Conservation (phyloP, 2,888 invertebrate genomes). For the Ophioninae sp. region DNA sequence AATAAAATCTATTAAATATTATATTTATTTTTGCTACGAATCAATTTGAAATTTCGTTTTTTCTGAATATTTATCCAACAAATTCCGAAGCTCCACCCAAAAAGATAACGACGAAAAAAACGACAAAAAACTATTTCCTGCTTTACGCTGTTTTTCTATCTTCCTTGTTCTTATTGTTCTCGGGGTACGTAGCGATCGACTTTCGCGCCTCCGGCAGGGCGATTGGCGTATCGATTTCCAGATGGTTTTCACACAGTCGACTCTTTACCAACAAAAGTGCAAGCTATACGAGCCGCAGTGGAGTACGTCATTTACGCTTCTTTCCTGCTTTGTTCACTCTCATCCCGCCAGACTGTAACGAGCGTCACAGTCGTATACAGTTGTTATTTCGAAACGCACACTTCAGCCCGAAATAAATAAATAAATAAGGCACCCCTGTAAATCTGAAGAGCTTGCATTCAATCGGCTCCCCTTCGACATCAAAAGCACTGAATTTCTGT, state of each 20-base stretch:
- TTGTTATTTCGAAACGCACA: constrained; percentile 34
- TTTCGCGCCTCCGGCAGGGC: constrained; percentile 64
- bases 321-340: constrained; percentile 34
- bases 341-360: constrained; percentile 28
- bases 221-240: constrained; percentile 78
- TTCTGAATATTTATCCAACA: too few species aligned
- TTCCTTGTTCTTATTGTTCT: constrained; percentile 45
- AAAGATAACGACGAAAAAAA: neutral
- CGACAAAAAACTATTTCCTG: constrained; percentile 30
- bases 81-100: too few species aligned
- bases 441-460: constrained; percentile 8
- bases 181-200: constrained; percentile 49
- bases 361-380: constrained; percentile 15
- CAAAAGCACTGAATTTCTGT: neutral
- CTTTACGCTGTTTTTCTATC: constrained; percentile 11
- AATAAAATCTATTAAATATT: too few species aligned
- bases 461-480: constrained; percentile 22
- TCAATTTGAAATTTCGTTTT: too few species aligned
- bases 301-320: constrained; percentile 14
- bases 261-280: constrained; percentile 24
- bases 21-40: too few species aligned
- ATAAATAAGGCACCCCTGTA: too few species aligned
- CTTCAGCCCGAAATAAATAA: neutral
- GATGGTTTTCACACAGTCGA: constrained; percentile 38
- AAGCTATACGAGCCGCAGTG: neutral